Base-by-base conservation (phyloP, 2,113 vertebrate genomes). In the Phoenicopterus ruber region DNA sequence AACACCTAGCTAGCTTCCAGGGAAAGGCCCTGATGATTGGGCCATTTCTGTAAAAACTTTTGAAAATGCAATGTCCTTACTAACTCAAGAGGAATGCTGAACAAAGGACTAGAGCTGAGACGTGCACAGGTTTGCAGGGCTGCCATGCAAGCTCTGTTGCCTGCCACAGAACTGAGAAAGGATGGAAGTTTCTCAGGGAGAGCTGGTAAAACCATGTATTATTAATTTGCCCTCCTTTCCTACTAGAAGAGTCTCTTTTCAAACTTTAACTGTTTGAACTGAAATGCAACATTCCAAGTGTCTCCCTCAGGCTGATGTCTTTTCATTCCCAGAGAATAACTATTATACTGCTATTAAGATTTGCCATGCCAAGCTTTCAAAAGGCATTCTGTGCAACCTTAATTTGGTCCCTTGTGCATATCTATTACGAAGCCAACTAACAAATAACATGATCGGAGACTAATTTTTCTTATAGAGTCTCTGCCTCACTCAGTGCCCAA, bases 271-370 rank as follows among this genome's bases (percentile, higher is more conserved):
- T 62, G 11, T 77, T 94, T 92, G 62, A 94, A 86, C 49, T 83
- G 71, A 90, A 96, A 85, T 65, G 59, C 44, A 94, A 54, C 34
- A 90, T 94, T 93, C 50, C 88, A 88, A 92, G 46, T 17, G 26
- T 57, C 54, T 93, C 63, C 90, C 58, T 77, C 62, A 70, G 67
- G 58, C 40, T 81, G 32, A 86, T 50, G 32, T 34, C 67, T 88
- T 88, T 77, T 83, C 32, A 86, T 62, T 83, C 42, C 9, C 50
- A 66, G 52, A 83, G 63, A 93, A 86, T 49, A 90, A 81, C 74
- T 80, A 58, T 54, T 85, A 82, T 21, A 44, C 28, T 86, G 47
- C 71, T 62, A 78, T 86, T 73, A 93, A 73, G 50, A 77, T 15
- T 88, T 50, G n/a, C 18, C n/a, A 67, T 2, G 3, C 46, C 55